Conservation (phyloP, 2,797 vertebrate genomes). For the Urosaurus nigricauda region DNA sequence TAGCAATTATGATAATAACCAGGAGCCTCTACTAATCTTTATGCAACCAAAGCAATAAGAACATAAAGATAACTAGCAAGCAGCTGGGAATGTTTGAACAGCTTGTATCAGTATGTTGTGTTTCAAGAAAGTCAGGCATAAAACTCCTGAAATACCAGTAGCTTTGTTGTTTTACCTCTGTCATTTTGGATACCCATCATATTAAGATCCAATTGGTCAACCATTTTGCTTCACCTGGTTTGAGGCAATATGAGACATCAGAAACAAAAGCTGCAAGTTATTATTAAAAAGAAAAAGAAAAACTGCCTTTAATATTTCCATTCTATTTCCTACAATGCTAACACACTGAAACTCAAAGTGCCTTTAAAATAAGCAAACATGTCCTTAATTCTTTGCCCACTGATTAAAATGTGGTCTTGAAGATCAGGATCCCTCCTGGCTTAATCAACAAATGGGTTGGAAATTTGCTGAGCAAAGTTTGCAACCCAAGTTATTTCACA, state of each 20-base stretch:
- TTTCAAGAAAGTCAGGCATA: conserved; percentile 58
- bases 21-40: background rate
- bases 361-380: background rate
- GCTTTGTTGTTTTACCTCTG: background rate
- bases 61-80: conserved; percentile 16
- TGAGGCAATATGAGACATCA: background rate
- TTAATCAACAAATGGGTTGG: background rate
- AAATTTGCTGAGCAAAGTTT: background rate
- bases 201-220: conserved; percentile 23
- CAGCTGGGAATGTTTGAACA: conserved; percentile 47
- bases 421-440: background rate
- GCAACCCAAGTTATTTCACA: background rate
- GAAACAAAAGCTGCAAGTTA: background rate
- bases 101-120: conserved; percentile 45
- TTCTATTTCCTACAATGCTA: background rate
- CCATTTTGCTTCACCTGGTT: conserved; percentile 6
- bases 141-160: conserved; percentile 50
- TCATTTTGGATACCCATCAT: conserved; percentile 39
- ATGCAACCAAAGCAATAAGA: conserved; percentile 28
- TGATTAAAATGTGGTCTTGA: background rate
- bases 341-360: background rate
- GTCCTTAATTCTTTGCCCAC: background rate
- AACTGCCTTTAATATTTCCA: background rate
- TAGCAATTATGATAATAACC: conserved; percentile 3
- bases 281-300: too few species aligned